Conservation (phyloP, 1,140 invertebrate species). For the Drosophila cardini region DNA sequence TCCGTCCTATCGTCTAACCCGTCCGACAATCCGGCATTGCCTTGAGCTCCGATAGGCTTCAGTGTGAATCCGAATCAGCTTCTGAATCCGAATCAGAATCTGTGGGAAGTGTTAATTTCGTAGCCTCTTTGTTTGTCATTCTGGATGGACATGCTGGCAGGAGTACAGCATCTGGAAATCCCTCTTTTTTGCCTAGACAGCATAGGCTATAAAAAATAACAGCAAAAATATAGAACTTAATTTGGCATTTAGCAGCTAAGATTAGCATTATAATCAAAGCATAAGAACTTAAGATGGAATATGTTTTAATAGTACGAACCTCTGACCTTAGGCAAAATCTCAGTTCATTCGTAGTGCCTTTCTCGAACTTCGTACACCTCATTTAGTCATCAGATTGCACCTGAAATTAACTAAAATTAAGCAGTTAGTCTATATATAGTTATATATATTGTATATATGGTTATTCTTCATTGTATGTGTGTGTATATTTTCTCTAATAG, state of each 20-base stretch:
- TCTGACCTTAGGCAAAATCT: neutral
- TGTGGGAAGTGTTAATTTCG: slow-evolving; percentile 79
- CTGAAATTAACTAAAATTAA: slow-evolving; percentile 2
- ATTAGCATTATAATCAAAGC: no score
- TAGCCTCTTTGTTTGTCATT: slow-evolving; percentile 75
- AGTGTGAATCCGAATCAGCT: slow-evolving; percentile 15
- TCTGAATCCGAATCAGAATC: slow-evolving; percentile 12
- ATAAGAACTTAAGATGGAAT: no score
- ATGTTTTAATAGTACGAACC: neutral
- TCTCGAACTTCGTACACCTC: slow-evolving; percentile 1
- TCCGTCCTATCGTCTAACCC: slow-evolving; percentile 14
- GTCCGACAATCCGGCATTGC: slow-evolving; percentile 54
- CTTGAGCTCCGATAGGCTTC: slow-evolving; percentile 71
- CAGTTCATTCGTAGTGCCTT: neutral
- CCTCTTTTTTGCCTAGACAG: neutral
- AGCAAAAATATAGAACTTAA: no score
- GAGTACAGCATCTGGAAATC: neutral
- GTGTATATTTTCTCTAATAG: slow-evolving; percentile 74
- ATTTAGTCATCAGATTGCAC: slow-evolving; percentile 34
- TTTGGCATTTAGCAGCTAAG: no score
- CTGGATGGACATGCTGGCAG: neutral
- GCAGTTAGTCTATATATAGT: neutral
- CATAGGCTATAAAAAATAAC: slow-evolving; percentile 3
- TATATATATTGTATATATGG: slow-evolving; percentile 21
- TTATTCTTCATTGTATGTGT: slow-evolving; percentile 46